Evolutionary conservation across 2,797 vertebrate genomes (phyloP).

Genomic region (Alca torda): DNA sequence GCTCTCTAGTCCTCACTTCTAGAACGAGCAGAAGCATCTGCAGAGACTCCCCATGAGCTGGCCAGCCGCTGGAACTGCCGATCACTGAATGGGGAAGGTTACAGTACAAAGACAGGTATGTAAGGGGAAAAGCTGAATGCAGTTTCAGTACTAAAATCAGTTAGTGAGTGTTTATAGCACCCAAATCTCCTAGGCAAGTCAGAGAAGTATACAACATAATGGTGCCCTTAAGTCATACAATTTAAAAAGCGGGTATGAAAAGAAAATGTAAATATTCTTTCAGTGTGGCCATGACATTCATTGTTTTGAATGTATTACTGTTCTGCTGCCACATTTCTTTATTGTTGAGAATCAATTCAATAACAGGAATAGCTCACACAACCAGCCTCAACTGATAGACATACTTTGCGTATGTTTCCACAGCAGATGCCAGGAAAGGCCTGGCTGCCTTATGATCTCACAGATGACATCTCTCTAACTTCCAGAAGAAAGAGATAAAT

Average conservation of each 20-base stretch:
- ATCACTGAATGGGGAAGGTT: neutral
- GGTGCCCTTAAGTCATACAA: neutral
- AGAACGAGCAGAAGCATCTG: neutral
- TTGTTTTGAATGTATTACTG: neutral
- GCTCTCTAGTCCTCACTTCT: neutral
- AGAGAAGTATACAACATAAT: accelerated
- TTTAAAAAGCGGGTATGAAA: neutral
- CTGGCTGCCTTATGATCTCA: neutral
- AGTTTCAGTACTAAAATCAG: neutral
- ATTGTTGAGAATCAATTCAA: neutral
- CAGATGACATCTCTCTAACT: neutral
- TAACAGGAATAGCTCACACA: neutral
- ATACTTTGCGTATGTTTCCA: accelerated
- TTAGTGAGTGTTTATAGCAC: neutral
- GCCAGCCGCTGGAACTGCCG: neutral
- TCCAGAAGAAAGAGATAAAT: neutral
- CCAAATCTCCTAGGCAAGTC: neutral
- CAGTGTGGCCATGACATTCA: neutral
- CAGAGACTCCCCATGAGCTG: neutral
- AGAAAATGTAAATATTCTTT: neutral
- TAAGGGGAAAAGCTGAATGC: neutral
- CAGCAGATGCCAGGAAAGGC: neutral
- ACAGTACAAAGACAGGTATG: neutral
- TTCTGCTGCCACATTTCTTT: neutral
- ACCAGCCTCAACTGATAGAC: neutral